Conservation (phyloP, 2,797 vertebrate genomes). For the Euthynnus affinis region DNA sequence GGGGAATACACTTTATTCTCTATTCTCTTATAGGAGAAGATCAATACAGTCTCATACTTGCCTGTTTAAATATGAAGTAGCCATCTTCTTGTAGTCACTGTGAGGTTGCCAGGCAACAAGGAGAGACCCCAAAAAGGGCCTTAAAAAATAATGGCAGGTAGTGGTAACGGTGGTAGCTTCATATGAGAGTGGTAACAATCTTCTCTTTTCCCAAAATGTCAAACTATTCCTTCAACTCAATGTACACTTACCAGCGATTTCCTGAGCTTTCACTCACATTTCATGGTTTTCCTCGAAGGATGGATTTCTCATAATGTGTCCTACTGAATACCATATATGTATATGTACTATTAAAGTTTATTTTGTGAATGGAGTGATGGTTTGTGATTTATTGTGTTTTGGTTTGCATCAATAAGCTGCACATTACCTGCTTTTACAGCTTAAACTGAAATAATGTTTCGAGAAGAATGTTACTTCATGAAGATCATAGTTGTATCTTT, state of each 20-base stretch:
- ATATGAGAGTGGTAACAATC: neutral
- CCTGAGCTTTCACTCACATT: neutral
- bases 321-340: too few relatives aligned
- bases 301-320: neutral
- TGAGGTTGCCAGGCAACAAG: neutral
- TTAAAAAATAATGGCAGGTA: neutral
- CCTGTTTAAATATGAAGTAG: neutral
- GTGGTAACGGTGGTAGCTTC: neutral
- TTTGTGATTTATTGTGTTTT: neutral
- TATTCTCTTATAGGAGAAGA: neutral
- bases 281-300: neutral
- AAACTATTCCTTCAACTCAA: neutral
- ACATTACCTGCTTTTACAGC: neutral
- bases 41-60: neutral
- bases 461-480: neutral
- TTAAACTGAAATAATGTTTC: neutral
- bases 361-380: conserved; percentile 2
- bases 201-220: too few relatives aligned
- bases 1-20: too few relatives aligned
- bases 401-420: neutral
- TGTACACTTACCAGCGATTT: neutral
- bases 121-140: too few relatives aligned
- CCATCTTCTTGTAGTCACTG: neutral
- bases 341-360: neutral
- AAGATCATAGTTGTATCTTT: neutral